Evolutionary conservation across 2,888 invertebrate genomes (phyloP), one percentile per base, ranked within the genome.

Genomic region (Hylaea fasciaria): DNA sequence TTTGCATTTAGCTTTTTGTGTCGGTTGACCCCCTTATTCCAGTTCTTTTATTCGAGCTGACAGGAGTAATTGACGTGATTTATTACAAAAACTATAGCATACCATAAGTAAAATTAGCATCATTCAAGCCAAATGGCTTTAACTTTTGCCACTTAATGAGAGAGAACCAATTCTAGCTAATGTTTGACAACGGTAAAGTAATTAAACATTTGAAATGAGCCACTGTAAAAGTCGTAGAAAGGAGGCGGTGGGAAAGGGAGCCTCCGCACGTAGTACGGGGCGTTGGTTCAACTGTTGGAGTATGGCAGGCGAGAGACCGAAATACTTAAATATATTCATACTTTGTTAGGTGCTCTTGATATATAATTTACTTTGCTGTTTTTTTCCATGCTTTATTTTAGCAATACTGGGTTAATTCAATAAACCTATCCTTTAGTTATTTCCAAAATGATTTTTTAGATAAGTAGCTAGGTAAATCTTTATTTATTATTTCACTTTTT

Each of bases 151-250:
- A 4, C 40, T 47, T 35, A 22, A 39, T 13, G 13, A 44, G 43
- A 55, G 35, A 48, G 35, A 55, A 55, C 14, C 47, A 41, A 55
- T 55, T 55, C 32, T 14, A 35, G 41, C 35, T 43, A 56, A 48
- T 49, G 48, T 55, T 47, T 35, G 17, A 49, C 32, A 49, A 9
- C 48, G 11, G 16, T 43, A 43, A 56, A 29, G 40, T 14, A 1
- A 28, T 56, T 13, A 35, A 43, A 56, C 37, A 43, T 49, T 56
- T 37, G 35, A 12, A 56, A 49, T 35, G 17, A 54, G 16, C 29
- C 9, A 37, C 52, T 54, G 28, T 41, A 29, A 32, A 54, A 41
- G 29, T 13, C n/a, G 14, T 14, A 37, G 32, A 35, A 35, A 28
- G 9, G 17, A 37, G 28, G 4, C 10, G 22, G 29, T 32, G 10